A percentile compares a stretch with the other conserved stretches of the same genome.
Evolutionary conservation across 2,113 vertebrate species (phyloP).

Genomic region (Sceloporus tristichus): DNA sequence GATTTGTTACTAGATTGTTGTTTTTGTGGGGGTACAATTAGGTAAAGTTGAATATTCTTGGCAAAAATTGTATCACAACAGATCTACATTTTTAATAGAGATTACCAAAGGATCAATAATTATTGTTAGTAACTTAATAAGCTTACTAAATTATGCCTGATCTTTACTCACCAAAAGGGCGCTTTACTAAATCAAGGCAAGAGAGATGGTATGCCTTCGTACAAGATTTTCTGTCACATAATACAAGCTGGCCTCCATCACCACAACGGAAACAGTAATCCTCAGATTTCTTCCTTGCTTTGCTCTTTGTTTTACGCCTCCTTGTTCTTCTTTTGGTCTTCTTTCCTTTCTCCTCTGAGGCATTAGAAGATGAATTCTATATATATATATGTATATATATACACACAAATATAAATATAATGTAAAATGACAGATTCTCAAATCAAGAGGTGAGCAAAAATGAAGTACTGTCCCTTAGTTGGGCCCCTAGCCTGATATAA

Average conservation of each 20-base stretch:
- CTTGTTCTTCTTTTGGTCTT: conserved; percentile 86
- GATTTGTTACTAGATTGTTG: not conserved
- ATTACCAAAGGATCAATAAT: not conserved
- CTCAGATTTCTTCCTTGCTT: conserved; percentile 89
- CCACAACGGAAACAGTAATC: conserved; percentile 98
- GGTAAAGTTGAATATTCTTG: not conserved
- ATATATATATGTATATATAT: not conserved
- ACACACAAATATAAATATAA: not conserved
- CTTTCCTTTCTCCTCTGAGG: conserved; percentile 92
- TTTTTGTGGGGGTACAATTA: not conserved
- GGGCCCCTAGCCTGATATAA: too few species aligned
- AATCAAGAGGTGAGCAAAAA: not conserved
- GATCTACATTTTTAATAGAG: not conserved
- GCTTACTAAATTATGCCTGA: too few species aligned
- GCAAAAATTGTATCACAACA: not conserved
- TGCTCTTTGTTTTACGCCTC: conserved; percentile 76
- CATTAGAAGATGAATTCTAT: conserved; percentile 81
- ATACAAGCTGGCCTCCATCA: conserved; percentile 93
- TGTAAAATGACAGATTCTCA: not conserved
- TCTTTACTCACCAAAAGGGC: conserved; percentile 90
- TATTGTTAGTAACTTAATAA: not conserved
- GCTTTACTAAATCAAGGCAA: conserved; percentile 93
- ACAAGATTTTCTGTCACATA: conserved; percentile 93
- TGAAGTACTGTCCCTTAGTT: too few species aligned
- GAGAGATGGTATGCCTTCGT: conserved; percentile 97